Evolutionary conservation across 2,113 vertebrate genomes (phyloP).

Genomic region (Prunella himalayana): DNA sequence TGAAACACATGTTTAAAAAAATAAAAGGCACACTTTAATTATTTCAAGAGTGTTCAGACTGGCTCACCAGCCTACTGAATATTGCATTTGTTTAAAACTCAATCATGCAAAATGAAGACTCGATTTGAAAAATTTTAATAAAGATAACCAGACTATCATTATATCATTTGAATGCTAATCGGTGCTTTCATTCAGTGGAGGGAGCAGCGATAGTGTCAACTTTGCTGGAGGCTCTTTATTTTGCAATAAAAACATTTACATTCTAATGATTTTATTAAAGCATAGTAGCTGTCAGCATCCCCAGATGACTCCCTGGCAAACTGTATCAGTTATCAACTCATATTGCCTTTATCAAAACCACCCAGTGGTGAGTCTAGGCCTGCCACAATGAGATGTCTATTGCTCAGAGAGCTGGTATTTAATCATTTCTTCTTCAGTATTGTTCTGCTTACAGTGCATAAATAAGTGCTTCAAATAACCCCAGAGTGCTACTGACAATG

Average conservation of each 20-base stretch:
- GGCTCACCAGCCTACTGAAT: constrained; percentile 88
- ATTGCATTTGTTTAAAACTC: constrained; percentile 99
- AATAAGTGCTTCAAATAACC: constrained; percentile 97
- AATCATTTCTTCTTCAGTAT: constrained; percentile 95
- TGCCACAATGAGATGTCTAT: constrained; percentile 94
- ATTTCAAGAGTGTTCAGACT: constrained; percentile 88
- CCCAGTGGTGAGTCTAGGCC: constrained; percentile 91
- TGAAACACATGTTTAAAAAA: constrained; percentile 97
- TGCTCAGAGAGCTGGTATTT: constrained; percentile 93
- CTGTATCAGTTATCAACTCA: constrained; percentile 99
- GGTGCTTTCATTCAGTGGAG: constrained; percentile 87
- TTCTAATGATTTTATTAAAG: constrained; percentile 99
- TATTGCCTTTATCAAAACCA: constrained; percentile 97
- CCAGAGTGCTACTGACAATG: constrained; percentile 94
- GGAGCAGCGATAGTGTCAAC: constrained; percentile 90
- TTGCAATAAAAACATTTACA: constrained; percentile 99
- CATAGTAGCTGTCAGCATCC: constrained; percentile 92
- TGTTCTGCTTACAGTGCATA: constrained; percentile 99
- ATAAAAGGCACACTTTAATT: constrained; percentile 94
- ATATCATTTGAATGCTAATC: constrained; percentile 99
- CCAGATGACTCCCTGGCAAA: constrained; percentile 90
- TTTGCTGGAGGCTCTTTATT: constrained; percentile 98
- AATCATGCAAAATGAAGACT: constrained; percentile 99
- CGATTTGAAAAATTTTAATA: constrained; percentile 99
- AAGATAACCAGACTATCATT: constrained; percentile 99